Conservation (phyloP, 2,797 vertebrate species). For the Takifugu rubripes region DNA sequence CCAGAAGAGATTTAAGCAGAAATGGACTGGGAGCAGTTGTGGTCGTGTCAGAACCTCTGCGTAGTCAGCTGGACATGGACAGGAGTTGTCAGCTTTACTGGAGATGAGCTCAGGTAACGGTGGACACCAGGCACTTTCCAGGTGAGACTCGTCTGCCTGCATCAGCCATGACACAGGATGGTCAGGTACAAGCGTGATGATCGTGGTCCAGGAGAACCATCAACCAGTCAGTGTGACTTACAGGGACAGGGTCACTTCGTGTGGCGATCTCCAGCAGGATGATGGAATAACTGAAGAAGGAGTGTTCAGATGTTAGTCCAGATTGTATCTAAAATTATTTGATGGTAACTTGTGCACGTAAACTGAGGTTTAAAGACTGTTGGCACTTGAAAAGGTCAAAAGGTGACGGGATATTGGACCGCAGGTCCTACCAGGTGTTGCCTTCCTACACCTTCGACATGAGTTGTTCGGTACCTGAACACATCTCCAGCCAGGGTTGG, state of each 20-base stretch:
- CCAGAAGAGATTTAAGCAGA: no score
- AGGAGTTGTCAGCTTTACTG: conserved; percentile 78
- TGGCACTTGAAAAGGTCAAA: no score
- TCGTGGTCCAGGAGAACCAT: background rate
- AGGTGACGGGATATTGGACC: no score
- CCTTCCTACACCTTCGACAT: no score
- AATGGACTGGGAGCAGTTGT: no score
- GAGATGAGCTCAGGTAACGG: conserved; percentile 81
- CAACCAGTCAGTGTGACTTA: conserved; percentile 60
- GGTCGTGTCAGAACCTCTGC: conserved; percentile 61
- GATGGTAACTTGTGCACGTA: no score
- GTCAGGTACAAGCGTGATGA: no score
- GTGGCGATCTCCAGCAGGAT: conserved; percentile 85
- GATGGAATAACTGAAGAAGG: conserved; percentile 76
- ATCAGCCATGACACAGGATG: background rate
- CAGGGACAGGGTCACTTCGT: conserved; percentile 76
- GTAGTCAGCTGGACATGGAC: conserved; percentile 79
- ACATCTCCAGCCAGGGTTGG: conserved; percentile 75
- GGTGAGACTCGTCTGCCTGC: conserved; percentile 72
- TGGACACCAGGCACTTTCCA: conserved; percentile 75
- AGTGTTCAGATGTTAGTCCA: background rate
- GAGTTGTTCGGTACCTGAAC: conserved; percentile 71
- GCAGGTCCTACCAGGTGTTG: no score
- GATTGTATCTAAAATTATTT: no score
- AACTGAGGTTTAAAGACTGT: no score